Evolutionary conservation across 1,140 invertebrate genomes (phyloP), one percentile per base, ranked within the genome.

Genomic region (Drosophila nigromelanica): DNA sequence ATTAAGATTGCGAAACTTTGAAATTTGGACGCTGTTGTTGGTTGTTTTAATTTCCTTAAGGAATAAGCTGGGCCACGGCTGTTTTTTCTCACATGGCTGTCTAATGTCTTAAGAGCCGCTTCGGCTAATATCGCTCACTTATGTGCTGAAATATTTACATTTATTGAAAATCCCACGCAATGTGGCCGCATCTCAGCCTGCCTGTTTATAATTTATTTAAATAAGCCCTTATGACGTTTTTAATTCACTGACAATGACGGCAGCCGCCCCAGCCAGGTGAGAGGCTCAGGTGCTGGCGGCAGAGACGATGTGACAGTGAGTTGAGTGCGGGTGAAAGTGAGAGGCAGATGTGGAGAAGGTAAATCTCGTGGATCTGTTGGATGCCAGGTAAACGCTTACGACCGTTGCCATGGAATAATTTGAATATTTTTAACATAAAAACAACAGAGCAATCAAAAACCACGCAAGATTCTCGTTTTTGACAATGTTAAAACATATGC

Each of bases 141-240:
- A 82, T 77, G 64, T 64, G 68, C 77, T 87, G 70, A 80, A 83
- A 83, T 87, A 89, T 89, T 87, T 77, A 79, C 83, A 76, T 79
- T 77, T 80, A 87, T 87, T 87, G 83, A 76, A 73, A 89, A 78
- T 73, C 39, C 71, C 59, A 43, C 35, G 60, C 55, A 78, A 45
- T 50, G 54, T 42, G 61, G 69, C 60, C 43, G 47, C 45, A 30
- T 12, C 42, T 39, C 40, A 18, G 21, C 52, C 45, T 50, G 78
- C 67, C 58, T 70, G 51, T 69, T 87, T 68, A 87, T 87, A 87
- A 87, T 83, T 89, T 87, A 87, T 87, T 83, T 74, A 87, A 87
- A 87, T 89, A 87, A 87, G 83, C 83, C 83, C 83, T 86, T 89
- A 83, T 89, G 83, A 89, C 83, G 76, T 89, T 87, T 89, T 87